Evolutionary conservation across 2,113 vertebrate genomes (phyloP).

Genomic region (Seriola dumerili): DNA sequence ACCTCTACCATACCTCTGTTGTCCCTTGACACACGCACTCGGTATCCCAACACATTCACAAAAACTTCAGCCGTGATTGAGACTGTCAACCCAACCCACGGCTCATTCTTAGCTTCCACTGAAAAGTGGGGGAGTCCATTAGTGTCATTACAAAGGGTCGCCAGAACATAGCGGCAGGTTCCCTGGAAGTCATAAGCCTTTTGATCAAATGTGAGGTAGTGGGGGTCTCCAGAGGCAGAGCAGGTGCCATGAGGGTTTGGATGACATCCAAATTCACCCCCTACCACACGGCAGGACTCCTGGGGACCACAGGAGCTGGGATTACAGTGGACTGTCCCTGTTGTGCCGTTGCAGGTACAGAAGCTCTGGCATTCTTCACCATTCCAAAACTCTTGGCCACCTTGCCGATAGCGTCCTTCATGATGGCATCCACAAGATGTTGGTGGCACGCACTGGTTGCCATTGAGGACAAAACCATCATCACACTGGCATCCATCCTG

Average conservation of each 20-base stretch:
- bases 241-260: conserved; percentile 62
- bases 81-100: conserved; percentile 23
- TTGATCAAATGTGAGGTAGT: conserved; percentile 76
- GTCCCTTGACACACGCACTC: conserved; percentile 56
- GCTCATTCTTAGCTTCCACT: conserved; percentile 76
- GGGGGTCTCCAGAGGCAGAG: conserved; percentile 75
- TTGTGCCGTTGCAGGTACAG: conserved; percentile 59
- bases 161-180: conserved; percentile 75
- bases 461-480: conserved; percentile 74
- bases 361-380: conserved; percentile 48
- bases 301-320: conserved; percentile 35
- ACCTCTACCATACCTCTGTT: conserved; percentile 58
- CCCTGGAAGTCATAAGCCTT: conserved; percentile 74
- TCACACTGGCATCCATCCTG: conserved; percentile 83
- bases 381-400: conserved; percentile 71
- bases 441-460: conserved; percentile 72
- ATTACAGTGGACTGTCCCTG: conserved; percentile 1
- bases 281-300: conserved; percentile 71
- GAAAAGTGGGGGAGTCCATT: conserved; percentile 54
- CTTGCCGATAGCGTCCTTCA: conserved; percentile 63
- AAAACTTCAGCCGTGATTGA: conserved; percentile 72
- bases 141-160: conserved; percentile 42
- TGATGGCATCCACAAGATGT: conserved; percentile 78
- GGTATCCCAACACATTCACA: conserved; percentile 65
- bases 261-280: conserved; percentile 73